Percentiles rank a stretch among this genome's conserved stretches.
Evolutionary conservation across 2,888 invertebrate species (phyloP).

Genomic region (Euclidia mi): DNA sequence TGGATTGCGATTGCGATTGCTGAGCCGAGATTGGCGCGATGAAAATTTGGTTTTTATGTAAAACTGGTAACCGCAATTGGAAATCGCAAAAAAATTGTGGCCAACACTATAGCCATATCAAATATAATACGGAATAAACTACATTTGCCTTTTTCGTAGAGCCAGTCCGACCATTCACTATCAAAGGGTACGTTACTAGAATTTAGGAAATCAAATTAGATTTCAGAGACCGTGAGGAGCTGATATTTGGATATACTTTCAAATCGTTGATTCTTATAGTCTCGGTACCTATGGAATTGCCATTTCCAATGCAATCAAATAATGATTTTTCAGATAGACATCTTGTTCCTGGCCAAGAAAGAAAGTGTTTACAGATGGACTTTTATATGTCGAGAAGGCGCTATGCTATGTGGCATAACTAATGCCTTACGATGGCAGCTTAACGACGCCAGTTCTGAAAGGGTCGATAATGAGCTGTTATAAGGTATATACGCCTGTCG

Average conservation of each 20-base stretch:
- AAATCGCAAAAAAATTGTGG: slow-evolving; percentile 40
- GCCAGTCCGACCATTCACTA: not conserved
- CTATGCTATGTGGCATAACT: too few species aligned
- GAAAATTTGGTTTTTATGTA: slow-evolving; percentile 60
- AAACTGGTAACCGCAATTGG: slow-evolving; percentile 47
- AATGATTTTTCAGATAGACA: too few species aligned
- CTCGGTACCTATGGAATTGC: too few species aligned
- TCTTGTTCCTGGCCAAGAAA: too few species aligned
- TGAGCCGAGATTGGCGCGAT: slow-evolving; percentile 58
- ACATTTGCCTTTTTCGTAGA: slow-evolving; percentile 27
- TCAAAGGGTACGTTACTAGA: slow-evolving; percentile 27
- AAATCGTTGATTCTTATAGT: too few species aligned
- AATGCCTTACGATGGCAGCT: too few species aligned
- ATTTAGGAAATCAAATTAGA: slow-evolving; percentile 30
- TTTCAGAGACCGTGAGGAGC: not conserved
- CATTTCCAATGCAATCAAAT: too few species aligned
- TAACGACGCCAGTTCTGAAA: too few species aligned
- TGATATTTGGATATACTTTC: slow-evolving; percentile 3
- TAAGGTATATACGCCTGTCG: too few species aligned
- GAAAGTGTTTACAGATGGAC: too few species aligned
- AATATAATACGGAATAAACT: slow-evolving; percentile 32
- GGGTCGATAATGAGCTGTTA: too few species aligned
- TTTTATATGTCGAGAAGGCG: too few species aligned
- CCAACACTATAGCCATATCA: slow-evolving; percentile 17
- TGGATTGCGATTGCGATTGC: slow-evolving; percentile 65